Conservation (phyloP, 2,888 invertebrate genomes). For the Dione vanillae region DNA sequence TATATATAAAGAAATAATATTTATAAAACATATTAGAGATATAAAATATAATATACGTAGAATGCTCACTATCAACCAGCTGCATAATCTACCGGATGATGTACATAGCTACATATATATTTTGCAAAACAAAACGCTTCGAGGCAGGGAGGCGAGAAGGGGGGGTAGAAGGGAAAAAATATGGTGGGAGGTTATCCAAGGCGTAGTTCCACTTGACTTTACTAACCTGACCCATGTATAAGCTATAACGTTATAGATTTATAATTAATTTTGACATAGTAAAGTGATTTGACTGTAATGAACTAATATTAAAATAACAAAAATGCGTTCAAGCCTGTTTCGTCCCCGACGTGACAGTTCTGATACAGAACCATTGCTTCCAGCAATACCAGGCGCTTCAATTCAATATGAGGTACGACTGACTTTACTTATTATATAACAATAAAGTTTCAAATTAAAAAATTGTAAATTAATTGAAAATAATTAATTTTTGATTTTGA, state of each 20-base stretch:
- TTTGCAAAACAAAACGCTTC: background rate
- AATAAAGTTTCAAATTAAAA: too few species aligned
- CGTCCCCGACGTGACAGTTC: conserved; percentile 56
- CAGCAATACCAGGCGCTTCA: conserved; percentile 55
- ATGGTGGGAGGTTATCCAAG: background rate
- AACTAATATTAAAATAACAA: conserved; percentile 34
- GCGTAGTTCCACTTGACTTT: background rate
- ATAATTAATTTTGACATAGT: conserved; percentile 5
- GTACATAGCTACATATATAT: background rate
- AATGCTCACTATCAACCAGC: background rate
- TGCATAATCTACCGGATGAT: background rate
- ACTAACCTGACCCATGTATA: conserved; percentile 7
- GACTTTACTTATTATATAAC: too few species aligned
- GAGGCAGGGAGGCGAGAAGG: background rate
- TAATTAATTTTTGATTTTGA: background rate
- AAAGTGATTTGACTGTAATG: conserved; percentile 8
- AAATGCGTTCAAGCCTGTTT: conserved; percentile 67
- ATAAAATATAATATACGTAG: conserved; percentile 1
- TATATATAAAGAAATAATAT: too few species aligned
- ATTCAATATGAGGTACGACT: conserved; percentile 66
- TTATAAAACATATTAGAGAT: too few species aligned
- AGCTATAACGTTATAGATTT: background rate
- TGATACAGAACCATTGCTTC: conserved; percentile 68
- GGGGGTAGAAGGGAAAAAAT: background rate
- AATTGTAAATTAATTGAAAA: too few species aligned